Evolutionary conservation across 1,140 invertebrate genomes (phyloP).

Genomic region (Bacillus rossius): DNA sequence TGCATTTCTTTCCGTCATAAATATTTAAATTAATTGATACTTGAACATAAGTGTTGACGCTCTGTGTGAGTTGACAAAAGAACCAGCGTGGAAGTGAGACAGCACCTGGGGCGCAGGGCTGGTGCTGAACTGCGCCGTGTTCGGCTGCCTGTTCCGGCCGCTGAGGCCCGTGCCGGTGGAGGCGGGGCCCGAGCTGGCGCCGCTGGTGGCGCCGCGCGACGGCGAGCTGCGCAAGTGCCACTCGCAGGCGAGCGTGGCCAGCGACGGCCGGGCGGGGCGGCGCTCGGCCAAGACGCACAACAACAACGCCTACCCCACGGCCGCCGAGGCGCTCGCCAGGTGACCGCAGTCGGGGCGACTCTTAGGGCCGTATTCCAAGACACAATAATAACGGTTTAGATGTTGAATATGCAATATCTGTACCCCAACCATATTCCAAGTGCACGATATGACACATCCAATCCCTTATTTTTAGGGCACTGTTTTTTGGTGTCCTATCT

Average conservation of each 20-base stretch:
- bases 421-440: too few species aligned
- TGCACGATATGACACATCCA: too few species aligned
- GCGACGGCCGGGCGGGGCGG: slow-evolving; percentile 10
- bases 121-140: slow-evolving; percentile 68
- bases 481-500: too few species aligned
- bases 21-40: too few species aligned
- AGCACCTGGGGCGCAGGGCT: slow-evolving; percentile 54
- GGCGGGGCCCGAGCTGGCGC: slow-evolving; percentile 35
- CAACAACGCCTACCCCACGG: slow-evolving; percentile 68
- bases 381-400: too few species aligned
- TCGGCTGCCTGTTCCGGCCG: slow-evolving; percentile 74
- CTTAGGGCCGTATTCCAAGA: too few species aligned
- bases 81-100: too few species aligned
- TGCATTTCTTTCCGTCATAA: too few species aligned
- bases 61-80: too few species aligned
- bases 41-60: too few species aligned
- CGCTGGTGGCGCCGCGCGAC: slow-evolving; percentile 41
- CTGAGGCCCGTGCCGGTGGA: slow-evolving; percentile 60
- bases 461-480: too few species aligned
- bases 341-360: slow-evolving; percentile 48
- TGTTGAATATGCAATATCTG: too few species aligned
- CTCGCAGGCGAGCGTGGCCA: slow-evolving; percentile 29
- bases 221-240: slow-evolving; percentile 29
- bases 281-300: slow-evolving; percentile 46
- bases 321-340: slow-evolving; percentile 60